Evolutionary conservation across 2,113 vertebrate species (phyloP).

Genomic region (Osmerus eperlanus): DNA sequence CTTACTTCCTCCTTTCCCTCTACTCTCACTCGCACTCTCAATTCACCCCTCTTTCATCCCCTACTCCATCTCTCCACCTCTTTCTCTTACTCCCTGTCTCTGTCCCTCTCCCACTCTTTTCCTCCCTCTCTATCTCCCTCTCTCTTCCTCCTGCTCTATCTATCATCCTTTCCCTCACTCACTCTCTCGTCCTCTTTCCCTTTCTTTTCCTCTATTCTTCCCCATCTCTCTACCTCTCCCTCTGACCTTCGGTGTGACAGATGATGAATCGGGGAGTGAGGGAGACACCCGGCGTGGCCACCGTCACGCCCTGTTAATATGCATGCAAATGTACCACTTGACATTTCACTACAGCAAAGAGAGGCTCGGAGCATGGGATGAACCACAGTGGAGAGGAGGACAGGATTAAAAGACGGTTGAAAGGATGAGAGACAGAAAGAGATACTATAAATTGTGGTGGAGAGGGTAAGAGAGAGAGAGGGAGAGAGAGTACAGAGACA

Average conservation of each 20-base stretch:
- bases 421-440: background rate
- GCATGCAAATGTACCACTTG: conserved; percentile 79
- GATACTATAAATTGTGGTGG: no score
- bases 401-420: background rate
- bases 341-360: conserved; percentile 68
- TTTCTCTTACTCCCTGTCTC: conserved; percentile 3
- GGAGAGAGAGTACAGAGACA: background rate
- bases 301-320: conserved; percentile 73
- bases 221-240: conserved; percentile 21
- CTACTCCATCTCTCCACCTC: background rate
- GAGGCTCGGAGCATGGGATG: background rate
- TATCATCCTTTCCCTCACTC: conserved; percentile 13
- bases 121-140: background rate
- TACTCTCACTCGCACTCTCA: background rate
- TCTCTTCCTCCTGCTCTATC: conserved; percentile 19
- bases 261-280: conserved; percentile 72
- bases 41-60: background rate
- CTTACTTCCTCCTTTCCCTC: background rate
- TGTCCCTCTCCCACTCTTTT: background rate
- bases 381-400: background rate
- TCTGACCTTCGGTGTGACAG: conserved; percentile 72
- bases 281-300: conserved; percentile 58
- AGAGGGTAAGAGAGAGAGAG: background rate
- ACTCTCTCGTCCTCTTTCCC: conserved; percentile 7
- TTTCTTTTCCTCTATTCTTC: background rate